Conservation (phyloP, 2,113 vertebrate genomes). For the Asarcornis scutulata region DNA sequence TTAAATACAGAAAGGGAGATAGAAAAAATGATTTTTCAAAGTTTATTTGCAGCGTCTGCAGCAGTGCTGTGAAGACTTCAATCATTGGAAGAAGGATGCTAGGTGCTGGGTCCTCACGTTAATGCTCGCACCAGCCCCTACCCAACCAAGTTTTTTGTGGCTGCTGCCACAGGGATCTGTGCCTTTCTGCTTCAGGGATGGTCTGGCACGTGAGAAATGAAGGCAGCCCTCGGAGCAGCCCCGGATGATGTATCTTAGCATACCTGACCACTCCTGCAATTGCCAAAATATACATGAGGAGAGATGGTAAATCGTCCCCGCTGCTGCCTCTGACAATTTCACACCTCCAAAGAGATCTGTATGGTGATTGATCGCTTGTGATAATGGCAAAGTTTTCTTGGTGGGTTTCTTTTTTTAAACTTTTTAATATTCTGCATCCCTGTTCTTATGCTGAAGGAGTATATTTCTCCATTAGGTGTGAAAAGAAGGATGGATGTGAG, state of each 20-base stretch:
- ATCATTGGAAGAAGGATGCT: neutral
- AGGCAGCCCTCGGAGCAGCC: neutral
- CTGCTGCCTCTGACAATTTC: neutral
- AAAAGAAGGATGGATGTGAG: neutral
- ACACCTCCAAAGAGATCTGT: neutral
- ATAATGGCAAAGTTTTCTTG: neutral
- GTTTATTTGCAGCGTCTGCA: neutral
- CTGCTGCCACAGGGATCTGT: neutral
- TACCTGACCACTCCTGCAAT: neutral
- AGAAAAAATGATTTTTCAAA: neutral
- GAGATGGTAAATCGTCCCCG: neutral
- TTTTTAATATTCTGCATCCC: neutral
- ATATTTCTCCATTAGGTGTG: neutral
- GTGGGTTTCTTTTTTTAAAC: neutral
- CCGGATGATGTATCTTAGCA: neutral
- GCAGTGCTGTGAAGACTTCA: neutral
- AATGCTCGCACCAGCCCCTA: neutral
- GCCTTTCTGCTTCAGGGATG: neutral
- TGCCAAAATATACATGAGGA: neutral
- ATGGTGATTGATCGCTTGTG: neutral
- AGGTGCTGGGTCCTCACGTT: fast-evolving
- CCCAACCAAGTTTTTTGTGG: neutral
- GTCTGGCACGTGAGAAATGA: neutral
- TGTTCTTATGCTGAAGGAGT: neutral
- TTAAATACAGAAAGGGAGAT: neutral